Conservation (phyloP, 2,888 invertebrate genomes). For the Diplolepis rosae region DNA sequence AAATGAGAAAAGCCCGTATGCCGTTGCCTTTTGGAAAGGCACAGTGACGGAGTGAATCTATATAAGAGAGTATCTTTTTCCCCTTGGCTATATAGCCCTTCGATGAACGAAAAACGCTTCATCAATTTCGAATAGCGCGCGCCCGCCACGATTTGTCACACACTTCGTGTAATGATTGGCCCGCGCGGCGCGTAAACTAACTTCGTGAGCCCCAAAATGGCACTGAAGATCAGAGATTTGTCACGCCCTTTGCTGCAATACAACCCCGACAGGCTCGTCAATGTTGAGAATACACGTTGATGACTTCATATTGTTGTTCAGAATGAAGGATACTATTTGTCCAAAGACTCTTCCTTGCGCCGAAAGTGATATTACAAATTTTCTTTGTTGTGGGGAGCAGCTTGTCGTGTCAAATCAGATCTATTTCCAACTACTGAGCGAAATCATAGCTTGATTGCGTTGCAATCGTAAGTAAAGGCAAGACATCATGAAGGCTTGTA, state of each 20-base stretch:
- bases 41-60: constrained; percentile 21
- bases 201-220: constrained; percentile 39
- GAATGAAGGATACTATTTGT: background rate
- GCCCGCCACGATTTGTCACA: constrained; percentile 49
- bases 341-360: background rate
- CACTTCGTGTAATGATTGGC: constrained; percentile 39
- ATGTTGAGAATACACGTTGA: constrained; percentile 62
- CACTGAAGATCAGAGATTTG: constrained; percentile 51
- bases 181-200: constrained; percentile 35
- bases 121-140: constrained; percentile 40
- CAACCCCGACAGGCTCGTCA: constrained; percentile 29
- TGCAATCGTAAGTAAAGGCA: background rate
- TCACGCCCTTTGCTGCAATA: constrained; percentile 46
- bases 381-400: background rate
- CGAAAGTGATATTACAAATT: constrained; percentile 20
- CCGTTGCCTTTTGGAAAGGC: constrained; percentile 25
- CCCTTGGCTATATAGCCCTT: constrained; percentile 3
- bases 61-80: constrained; percentile 30
- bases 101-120: constrained; percentile 30
- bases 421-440: background rate
- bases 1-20: constrained; percentile 26
- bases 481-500: background rate
- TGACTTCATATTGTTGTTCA: constrained; percentile 68
- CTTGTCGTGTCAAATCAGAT: constrained; percentile 14
- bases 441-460: background rate